These are phyloP conservation scores for Melanargia galathea DNA, from an alignment of 2,888 invertebrate species.

Conservation along the genomic window DNA sequence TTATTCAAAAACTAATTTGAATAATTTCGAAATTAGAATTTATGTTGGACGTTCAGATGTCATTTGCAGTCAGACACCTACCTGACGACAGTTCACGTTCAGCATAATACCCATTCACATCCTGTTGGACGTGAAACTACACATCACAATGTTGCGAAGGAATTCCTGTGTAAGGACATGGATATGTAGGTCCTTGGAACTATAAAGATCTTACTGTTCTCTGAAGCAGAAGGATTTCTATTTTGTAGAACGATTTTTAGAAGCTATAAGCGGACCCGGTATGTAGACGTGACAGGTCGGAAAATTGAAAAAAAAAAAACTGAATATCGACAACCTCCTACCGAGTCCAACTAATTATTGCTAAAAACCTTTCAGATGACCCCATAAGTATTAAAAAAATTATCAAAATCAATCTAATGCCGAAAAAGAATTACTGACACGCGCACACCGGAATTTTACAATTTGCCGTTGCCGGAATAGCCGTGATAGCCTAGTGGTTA, in stretches of 20 bases:
- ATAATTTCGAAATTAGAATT: slow-evolving; percentile 17
- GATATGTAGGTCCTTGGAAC: neutral
- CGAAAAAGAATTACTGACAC: too few relatives aligned
- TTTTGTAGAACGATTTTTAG: neutral
- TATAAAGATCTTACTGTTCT: neutral
- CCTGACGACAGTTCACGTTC: slow-evolving; percentile 6
- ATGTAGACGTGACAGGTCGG: too few relatives aligned
- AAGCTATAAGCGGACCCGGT: too few relatives aligned
- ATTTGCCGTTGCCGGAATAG: too few relatives aligned
- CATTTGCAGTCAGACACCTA: slow-evolving; percentile 23
- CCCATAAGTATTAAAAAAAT: too few relatives aligned
- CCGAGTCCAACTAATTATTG: too few relatives aligned
- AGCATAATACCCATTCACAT: slow-evolving; percentile 34
- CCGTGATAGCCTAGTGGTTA: too few relatives aligned
- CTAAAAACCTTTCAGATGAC: too few relatives aligned
- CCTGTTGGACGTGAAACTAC: slow-evolving; percentile 38
- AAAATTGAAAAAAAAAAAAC: too few relatives aligned
- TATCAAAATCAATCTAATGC: too few relatives aligned
- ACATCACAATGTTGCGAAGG: slow-evolving; percentile 32
- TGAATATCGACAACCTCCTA: too few relatives aligned
- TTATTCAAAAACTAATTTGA: slow-evolving; percentile 10
- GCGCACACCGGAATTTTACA: too few relatives aligned
- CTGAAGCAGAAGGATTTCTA: neutral
- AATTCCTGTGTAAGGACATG: slow-evolving; percentile 25
- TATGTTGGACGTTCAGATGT: slow-evolving; percentile 12